These are phyloP conservation scores for Pygmarrhopalites habei DNA, from an alignment of 1,140 invertebrate species.

Conservation along the genomic window DNA sequence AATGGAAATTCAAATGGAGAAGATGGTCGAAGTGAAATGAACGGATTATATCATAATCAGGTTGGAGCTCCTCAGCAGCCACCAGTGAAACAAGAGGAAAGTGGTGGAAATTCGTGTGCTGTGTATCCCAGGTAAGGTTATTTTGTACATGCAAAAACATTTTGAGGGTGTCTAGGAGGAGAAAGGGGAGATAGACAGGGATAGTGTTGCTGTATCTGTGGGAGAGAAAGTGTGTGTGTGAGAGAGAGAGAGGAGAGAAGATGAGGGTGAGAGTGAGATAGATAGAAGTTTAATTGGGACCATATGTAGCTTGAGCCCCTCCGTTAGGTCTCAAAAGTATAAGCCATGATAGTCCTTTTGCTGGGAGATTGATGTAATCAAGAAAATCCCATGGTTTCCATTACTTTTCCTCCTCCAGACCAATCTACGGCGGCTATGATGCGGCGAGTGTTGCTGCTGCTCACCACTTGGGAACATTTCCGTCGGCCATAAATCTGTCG, in stretches of 20 bases:
- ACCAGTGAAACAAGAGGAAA: constrained; percentile 25
- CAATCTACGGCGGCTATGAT: constrained; percentile 70
- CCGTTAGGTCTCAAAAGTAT: not conserved
- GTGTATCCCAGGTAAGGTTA: constrained; percentile 59
- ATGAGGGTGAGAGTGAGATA: not conserved
- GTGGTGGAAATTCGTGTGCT: constrained; percentile 50
- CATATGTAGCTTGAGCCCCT: no score
- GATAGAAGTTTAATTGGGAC: no score
- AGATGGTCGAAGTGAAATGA: constrained; percentile 24
- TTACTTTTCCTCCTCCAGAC: constrained; percentile 48
- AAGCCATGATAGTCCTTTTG: constrained; percentile 4
- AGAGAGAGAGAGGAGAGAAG: not conserved
- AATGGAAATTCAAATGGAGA: constrained; percentile 44
- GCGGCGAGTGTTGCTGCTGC: constrained; percentile 49
- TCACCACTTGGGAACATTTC: constrained; percentile 57
- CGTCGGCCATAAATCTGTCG: constrained; percentile 69
- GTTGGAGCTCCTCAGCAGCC: constrained; percentile 7
- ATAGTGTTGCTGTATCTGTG: not conserved
- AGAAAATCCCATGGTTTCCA: constrained; percentile 9
- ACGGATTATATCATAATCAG: constrained; percentile 49
- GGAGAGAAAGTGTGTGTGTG: not conserved
- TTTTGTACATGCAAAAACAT: not conserved
- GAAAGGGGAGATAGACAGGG: not conserved
- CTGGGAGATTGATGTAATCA: constrained; percentile 10
- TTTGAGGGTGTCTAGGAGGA: constrained; percentile 10